These are phyloP conservation scores for Lithobates pipiens DNA, from an alignment of 2,797 vertebrate species.

Conservation along the genomic window DNA sequence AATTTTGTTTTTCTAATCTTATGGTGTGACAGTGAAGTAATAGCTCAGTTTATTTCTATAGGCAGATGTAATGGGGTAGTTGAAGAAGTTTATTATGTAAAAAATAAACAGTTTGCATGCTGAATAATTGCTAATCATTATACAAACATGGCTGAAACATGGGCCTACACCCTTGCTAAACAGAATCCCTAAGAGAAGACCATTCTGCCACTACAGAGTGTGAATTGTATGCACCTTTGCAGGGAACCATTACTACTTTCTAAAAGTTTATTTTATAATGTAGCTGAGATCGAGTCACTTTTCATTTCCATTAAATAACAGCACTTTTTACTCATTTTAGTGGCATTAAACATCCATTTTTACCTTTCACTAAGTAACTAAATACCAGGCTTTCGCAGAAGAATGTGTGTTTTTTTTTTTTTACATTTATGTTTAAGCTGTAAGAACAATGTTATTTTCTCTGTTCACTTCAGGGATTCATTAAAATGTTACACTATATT, in stretches of 20 bases:
- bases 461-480: background rate
- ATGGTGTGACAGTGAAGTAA: constrained; percentile 27
- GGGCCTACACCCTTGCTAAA: constrained; percentile 46
- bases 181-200: constrained; percentile 28
- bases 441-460: background rate
- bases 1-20: constrained; percentile 28
- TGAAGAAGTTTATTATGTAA: constrained; percentile 39
- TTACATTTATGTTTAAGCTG: constrained; percentile 23
- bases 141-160: constrained; percentile 42
- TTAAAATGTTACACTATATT: background rate
- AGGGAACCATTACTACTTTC: constrained; percentile 38
- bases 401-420: constrained; percentile 23
- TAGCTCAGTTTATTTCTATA: constrained; percentile 45
- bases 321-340: constrained; percentile 39
- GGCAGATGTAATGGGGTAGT: constrained; percentile 41
- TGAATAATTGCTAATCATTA: constrained; percentile 53
- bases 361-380: constrained; percentile 24
- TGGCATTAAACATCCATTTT: constrained; percentile 30
- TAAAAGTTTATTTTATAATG: constrained; percentile 44
- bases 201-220: constrained; percentile 37
- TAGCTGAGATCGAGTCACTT: constrained; percentile 44
- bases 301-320: constrained; percentile 50
- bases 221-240: constrained; percentile 35
- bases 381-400: constrained; percentile 1
- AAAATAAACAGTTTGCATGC: constrained; percentile 33